Evolutionary conservation across 2,888 invertebrate species (phyloP).

Genomic region (Entomobrya multifasciata): DNA sequence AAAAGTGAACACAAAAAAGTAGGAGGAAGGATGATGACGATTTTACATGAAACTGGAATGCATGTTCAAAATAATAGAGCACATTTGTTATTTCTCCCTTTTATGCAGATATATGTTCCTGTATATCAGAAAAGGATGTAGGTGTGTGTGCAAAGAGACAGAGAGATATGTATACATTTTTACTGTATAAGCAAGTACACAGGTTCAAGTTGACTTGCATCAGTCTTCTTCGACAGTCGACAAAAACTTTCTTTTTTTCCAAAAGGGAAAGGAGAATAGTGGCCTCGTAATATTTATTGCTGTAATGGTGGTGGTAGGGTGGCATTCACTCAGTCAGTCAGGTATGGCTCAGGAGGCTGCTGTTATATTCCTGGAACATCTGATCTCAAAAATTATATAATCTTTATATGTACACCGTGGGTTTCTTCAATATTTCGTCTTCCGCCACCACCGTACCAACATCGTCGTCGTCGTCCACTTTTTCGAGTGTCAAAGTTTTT

Average conservation of each 20-base stretch:
- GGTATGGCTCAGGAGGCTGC: not conserved
- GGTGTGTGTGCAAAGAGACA: not conserved
- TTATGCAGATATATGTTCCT: too few relatives aligned
- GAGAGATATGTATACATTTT: too few relatives aligned
- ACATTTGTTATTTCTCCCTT: slow-evolving; percentile 32
- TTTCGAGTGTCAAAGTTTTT: slow-evolving; percentile 66
- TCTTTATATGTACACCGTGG: too few relatives aligned
- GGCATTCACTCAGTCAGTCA: not conserved
- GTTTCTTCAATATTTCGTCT: not conserved
- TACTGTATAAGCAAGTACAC: not conserved
- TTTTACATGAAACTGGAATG: slow-evolving; percentile 16
- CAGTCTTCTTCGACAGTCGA: slow-evolving; percentile 51
- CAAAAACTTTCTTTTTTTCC: too few relatives aligned
- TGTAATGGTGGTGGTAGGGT: not conserved
- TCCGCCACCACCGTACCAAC: not conserved
- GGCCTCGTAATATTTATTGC: slow-evolving; percentile 45
- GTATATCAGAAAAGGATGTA: too few relatives aligned
- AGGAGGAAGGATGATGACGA: slow-evolving; percentile 50
- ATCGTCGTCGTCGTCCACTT: slow-evolving; percentile 46
- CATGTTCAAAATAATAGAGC: slow-evolving; percentile 26
- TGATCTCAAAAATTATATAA: too few relatives aligned
- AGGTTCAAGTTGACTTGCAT: slow-evolving; percentile 64
- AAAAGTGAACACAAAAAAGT: slow-evolving; percentile 66
- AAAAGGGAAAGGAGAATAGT: slow-evolving; percentile 7
- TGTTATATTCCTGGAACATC: not conserved